These are phyloP conservation scores for Synchiropus splendidus DNA, from an alignment of 2,113 vertebrate genomes.

Conservation along the genomic window DNA sequence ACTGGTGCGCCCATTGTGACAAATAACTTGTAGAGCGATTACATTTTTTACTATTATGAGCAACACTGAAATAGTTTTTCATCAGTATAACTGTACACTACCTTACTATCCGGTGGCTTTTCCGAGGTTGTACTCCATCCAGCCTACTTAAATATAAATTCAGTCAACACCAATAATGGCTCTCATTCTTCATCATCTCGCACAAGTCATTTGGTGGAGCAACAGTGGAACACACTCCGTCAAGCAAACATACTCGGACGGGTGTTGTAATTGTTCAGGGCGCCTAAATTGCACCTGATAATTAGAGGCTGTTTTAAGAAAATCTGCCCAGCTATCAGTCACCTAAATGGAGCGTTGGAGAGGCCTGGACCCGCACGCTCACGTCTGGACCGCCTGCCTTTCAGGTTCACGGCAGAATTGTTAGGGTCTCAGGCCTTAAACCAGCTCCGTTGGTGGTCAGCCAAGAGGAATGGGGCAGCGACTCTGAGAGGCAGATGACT, in stretches of 20 bases:
- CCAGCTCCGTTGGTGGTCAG: constrained; percentile 42
- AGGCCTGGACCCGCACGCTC: constrained; percentile 32
- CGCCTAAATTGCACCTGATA: constrained; percentile 58
- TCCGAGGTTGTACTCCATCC: too few relatives aligned
- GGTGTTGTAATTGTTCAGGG: constrained; percentile 43
- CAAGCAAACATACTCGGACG: constrained; percentile 14
- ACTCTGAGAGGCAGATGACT: constrained; percentile 36
- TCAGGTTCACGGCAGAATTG: constrained; percentile 38
- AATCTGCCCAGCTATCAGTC: constrained; percentile 59
- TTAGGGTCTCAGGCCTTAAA: constrained; percentile 26
- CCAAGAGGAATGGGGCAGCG: constrained; percentile 26
- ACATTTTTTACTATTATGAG: too few relatives aligned
- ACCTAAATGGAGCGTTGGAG: constrained; percentile 40
- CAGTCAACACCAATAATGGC: constrained; percentile 24
- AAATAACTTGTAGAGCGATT: too few relatives aligned
- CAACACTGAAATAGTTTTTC: too few relatives aligned
- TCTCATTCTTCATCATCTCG: constrained; percentile 30
- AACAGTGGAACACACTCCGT: constrained; percentile 24
- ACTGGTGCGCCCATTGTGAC: too few relatives aligned
- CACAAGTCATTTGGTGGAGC: constrained; percentile 19
- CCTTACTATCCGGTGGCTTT: too few relatives aligned
- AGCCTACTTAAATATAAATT: constrained; percentile 6
- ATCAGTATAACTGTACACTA: too few relatives aligned
- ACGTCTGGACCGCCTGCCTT: constrained; percentile 26
- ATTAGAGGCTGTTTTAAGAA: constrained; percentile 60